Evolutionary conservation across 2,113 vertebrate species (phyloP).

Genomic region (Pomatorhinus ruficollis): DNA sequence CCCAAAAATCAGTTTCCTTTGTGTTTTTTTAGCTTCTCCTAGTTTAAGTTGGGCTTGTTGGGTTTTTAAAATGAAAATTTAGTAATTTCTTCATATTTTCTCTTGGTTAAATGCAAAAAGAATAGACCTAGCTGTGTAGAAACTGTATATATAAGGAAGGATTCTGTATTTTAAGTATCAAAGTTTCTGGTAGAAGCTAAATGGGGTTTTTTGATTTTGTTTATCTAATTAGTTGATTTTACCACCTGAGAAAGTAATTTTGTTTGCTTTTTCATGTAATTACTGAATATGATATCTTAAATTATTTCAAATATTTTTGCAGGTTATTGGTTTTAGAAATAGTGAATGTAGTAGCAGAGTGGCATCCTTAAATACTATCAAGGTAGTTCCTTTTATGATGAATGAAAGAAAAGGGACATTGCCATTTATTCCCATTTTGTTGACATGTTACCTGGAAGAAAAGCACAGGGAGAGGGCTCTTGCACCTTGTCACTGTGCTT

Average conservation of each 20-base stretch:
- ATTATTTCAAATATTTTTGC: not conserved
- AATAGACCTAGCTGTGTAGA: not conserved
- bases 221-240: not conserved
- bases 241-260: not conserved
- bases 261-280: not conserved
- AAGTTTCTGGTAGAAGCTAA: not conserved
- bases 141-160: not conserved
- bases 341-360: not conserved
- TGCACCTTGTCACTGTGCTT: not conserved
- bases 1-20: not conserved
- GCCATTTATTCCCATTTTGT: not conserved
- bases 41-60: not conserved
- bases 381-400: not conserved
- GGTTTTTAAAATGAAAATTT: fast-evolving
- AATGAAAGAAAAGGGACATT: not conserved
- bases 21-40: not conserved
- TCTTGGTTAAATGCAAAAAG: not conserved
- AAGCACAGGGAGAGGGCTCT: not conserved
- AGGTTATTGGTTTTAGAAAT: not conserved
- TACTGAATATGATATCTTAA: not conserved
- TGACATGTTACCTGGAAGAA: not conserved
- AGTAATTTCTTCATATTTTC: not conserved
- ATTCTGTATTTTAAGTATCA: not conserved
- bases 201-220: not conserved
- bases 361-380: not conserved